These are phyloP conservation scores for Opisthograptis luteolata DNA, from an alignment of 2,888 invertebrate species.

Conservation along the genomic window DNA sequence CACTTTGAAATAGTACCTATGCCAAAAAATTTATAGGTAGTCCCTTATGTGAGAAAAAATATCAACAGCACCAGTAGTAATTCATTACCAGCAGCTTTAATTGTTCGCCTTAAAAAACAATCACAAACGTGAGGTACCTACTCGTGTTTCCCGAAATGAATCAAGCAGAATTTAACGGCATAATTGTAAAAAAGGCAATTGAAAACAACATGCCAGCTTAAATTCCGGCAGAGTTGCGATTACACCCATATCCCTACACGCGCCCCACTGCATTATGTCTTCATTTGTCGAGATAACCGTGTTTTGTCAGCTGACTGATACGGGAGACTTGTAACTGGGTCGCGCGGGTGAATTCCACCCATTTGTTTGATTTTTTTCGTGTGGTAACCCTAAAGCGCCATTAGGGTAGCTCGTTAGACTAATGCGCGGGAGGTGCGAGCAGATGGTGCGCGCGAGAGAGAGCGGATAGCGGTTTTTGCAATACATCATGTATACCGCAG, in stretches of 20 bases:
- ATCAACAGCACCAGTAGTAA: too few species aligned
- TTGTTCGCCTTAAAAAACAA: too few species aligned
- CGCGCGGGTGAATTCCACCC: constrained; percentile 56
- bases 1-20: too few species aligned
- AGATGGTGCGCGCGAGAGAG: constrained; percentile 63
- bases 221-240: constrained; percentile 43
- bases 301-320: constrained; percentile 72
- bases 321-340: constrained; percentile 66
- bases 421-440: constrained; percentile 77
- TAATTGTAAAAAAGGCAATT: constrained; percentile 25
- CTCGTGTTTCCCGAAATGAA: constrained; percentile 8
- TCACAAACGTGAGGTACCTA: not conserved
- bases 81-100: too few species aligned
- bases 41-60: too few species aligned
- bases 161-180: constrained; percentile 15
- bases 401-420: constrained; percentile 81
- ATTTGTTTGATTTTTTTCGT: constrained; percentile 73
- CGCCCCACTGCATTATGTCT: constrained; percentile 52
- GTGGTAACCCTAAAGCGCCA: constrained; percentile 72
- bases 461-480: constrained; percentile 66
- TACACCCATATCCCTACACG: constrained; percentile 37
- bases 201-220: constrained; percentile 35
- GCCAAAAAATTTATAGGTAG: too few species aligned
- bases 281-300: constrained; percentile 64
- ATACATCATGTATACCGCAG: constrained; percentile 70